Evolutionary conservation across 2,113 vertebrate species (phyloP).

Genomic region (Vidua macroura): DNA sequence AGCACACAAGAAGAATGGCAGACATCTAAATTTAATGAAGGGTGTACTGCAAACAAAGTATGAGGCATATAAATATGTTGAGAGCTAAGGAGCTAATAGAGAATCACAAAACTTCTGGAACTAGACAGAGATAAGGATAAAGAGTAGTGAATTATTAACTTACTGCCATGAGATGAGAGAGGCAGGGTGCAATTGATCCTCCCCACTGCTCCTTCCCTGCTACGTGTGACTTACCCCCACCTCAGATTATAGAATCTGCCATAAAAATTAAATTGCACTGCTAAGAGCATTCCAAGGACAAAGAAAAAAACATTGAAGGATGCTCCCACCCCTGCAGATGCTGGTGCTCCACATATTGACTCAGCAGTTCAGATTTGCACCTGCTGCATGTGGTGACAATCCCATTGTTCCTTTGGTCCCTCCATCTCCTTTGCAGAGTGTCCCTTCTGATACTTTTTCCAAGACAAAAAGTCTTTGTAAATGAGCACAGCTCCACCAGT

Average conservation of each 20-base stretch:
- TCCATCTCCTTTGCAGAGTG: background rate
- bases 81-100: background rate
- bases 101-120: background rate
- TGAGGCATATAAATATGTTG: background rate
- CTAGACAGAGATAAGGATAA: background rate
- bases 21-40: background rate
- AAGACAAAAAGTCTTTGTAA: background rate
- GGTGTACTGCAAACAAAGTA: background rate
- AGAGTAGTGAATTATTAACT: conserved; percentile 17
- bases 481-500: background rate
- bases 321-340: background rate
- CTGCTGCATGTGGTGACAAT: background rate
- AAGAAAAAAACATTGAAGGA: background rate
- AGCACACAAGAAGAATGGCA: background rate
- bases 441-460: background rate
- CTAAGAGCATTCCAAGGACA: background rate
- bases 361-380: background rate
- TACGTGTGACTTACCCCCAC: background rate
- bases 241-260: background rate
- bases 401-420: background rate
- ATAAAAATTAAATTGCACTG: background rate
- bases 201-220: background rate
- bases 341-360: background rate
- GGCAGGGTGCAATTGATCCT: background rate
- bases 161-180: background rate